Evolutionary conservation across 2,797 vertebrate genomes (phyloP), one percentile per base, ranked within the genome.

Genomic region (Rhodeus uyekii): DNA sequence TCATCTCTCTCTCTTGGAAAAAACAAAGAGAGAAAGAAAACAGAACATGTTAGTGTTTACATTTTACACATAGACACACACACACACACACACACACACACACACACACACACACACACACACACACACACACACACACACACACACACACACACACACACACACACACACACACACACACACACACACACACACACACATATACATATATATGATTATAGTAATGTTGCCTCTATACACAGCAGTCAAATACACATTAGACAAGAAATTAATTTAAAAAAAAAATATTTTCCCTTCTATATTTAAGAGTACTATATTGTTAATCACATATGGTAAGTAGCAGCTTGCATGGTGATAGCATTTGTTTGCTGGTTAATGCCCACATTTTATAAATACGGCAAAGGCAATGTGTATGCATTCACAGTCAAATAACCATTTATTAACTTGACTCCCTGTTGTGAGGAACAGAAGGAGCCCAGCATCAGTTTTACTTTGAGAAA

Each of bases 261-360:
- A n/a, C n/a, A n/a, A n/a, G n/a, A n/a, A n/a, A n/a, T n/a, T n/a
- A n/a, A n/a, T n/a, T n/a, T n/a, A 39, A 12, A 44, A 68, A 44
- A 68, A 38, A n/a, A 39, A 4, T 12, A 19, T 38, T 16, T 55
- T 38, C 4, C 4, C 13, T 18, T 74, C 14, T 82, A 77, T 74
- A 39, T 83, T 68, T 58, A 65, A 39, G 29, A 38, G 42, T 65
- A 38, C 50, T 76, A 29, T 60, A 60, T 60, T 60, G 58, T 87
- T 86, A 80, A 82, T 84, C 76, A 69, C 60, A 81, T n/a, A 61
- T 77, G 60, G 55, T 75, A 67, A 63, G 73, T 36, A 78, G 61
- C 48, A 76, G 68, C 82, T 74, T 78, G 64, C n/a, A 1, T 68
- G 39, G 42, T 44, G 67, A 79, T 77, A 46, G 46, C 18, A n/a